Evolutionary conservation across 2,797 vertebrate genomes (phyloP).

Genomic region (Catamblyrhynchus diadema): DNA sequence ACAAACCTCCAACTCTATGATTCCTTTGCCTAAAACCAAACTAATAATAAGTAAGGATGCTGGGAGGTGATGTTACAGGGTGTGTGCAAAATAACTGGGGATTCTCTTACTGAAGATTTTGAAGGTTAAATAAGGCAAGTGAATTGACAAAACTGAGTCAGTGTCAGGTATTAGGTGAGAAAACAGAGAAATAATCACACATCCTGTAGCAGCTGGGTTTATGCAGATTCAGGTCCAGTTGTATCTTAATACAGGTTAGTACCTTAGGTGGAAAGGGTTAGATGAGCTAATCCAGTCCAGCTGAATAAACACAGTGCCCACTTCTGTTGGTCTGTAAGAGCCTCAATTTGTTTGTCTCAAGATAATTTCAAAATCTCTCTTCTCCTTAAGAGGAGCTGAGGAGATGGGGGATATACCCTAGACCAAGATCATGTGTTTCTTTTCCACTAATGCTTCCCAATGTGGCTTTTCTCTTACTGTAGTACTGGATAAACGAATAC

Average conservation of each 20-base stretch:
- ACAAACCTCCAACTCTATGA: background rate
- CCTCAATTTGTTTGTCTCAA: background rate
- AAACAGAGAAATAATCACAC: background rate
- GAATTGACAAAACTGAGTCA: background rate
- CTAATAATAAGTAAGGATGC: background rate
- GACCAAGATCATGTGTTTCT: background rate
- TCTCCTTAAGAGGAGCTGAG: background rate
- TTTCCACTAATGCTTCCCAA: slow-evolving; percentile 41
- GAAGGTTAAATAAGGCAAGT: background rate
- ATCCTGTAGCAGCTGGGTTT: background rate
- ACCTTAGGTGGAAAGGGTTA: background rate
- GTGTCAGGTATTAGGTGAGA: background rate
- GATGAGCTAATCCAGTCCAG: background rate
- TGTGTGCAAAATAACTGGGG: background rate
- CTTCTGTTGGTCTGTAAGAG: background rate
- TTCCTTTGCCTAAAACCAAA: background rate
- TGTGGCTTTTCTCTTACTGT: slow-evolving; percentile 44
- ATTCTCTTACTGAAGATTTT: background rate
- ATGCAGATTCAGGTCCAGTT: background rate
- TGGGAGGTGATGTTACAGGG: background rate
- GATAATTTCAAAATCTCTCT: background rate
- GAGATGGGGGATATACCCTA: background rate
- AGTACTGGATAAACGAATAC: slow-evolving; percentile 98
- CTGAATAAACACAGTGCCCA: background rate
- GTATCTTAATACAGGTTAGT: background rate